Base-by-base conservation (phyloP, 1,140 invertebrate genomes). In the Arion vulgaris region DNA sequence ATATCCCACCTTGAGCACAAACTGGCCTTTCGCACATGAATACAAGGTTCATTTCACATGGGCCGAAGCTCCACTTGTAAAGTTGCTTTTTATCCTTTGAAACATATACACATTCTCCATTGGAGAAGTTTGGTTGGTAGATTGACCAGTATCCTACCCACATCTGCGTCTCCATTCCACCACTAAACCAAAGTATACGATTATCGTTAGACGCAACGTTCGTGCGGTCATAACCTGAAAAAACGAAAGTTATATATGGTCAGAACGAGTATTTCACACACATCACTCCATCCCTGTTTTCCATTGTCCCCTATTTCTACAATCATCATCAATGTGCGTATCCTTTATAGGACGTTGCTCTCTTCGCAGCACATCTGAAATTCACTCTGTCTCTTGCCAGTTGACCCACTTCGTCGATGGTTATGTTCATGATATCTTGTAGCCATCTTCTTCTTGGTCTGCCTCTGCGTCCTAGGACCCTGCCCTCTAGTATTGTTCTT, bases 91-190 rank as follows among this genome's bases (percentile, higher is more conserved):
- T 39, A 51, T n/a, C 45, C 15, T 73, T 26, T 38, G 49, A 62
- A 19, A 83, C 81, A 62, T 72, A 72, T 19, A 83, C 83, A 83
- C 87, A 88, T 32, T 80, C 41, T 19, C 84, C 84, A 19, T 39
- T 36, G 2, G 15, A 4, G 26, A 62, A 68, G 26, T 84, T 76
- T 7, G 87, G 87, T 81, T 88, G 82, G 38, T 77, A 62, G 32
- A 84, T 76, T 15, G 79, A 62, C 87, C 87, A 88, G 69, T 85
- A 83, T 19, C 87, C 87, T n/a, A 84, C 84, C 26, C 80, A 76
- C 36, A 85, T 62, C 23, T 49, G 38, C 28, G 85, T 80, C 28
- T 66, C 38, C 1, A 51, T 15, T 0, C 85, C 85, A 75, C 85
- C 82, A 69, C 83, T 88, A 83, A 83, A 88, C 19, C 9, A 41